Conservation (phyloP, 2,888 invertebrate genomes). For the Napeogenes sylphis region DNA sequence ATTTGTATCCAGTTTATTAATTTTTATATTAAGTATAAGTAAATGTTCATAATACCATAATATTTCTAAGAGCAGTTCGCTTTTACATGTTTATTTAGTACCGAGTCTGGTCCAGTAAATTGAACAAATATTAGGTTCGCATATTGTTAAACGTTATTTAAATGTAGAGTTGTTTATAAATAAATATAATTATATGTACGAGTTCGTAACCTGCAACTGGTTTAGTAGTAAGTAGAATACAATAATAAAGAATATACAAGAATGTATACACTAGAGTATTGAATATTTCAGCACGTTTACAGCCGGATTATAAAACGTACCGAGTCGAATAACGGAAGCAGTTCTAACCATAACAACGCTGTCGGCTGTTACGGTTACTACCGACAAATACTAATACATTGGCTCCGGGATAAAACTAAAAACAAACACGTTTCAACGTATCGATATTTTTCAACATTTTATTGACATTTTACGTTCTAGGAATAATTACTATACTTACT, state of each 20-base stretch:
- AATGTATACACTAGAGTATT: constrained; percentile 1
- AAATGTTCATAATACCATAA: too few species aligned
- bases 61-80: too few species aligned
- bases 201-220: too few species aligned
- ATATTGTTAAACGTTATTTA: too few species aligned
- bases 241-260: neutral
- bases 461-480: neutral
- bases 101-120: too few species aligned
- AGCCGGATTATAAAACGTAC: constrained; percentile 2
- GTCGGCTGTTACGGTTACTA: constrained; percentile 62
- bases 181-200: too few species aligned
- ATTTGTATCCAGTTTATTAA: too few species aligned
- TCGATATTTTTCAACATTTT: constrained; percentile 26
- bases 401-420: constrained; percentile 42
- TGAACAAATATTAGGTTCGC: too few species aligned
- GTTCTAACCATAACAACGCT: constrained; percentile 63
- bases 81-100: too few species aligned
- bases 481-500: neutral
- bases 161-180: too few species aligned
- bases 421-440: constrained; percentile 54
- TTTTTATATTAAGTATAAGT: too few species aligned
- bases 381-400: constrained; percentile 66
- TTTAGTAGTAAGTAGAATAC: neutral
- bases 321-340: constrained; percentile 57
- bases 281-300: constrained; percentile 7